These are phyloP conservation scores for Oreohelix idahoensis DNA, from an alignment of 1,140 invertebrate genomes.

Conservation along the genomic window DNA sequence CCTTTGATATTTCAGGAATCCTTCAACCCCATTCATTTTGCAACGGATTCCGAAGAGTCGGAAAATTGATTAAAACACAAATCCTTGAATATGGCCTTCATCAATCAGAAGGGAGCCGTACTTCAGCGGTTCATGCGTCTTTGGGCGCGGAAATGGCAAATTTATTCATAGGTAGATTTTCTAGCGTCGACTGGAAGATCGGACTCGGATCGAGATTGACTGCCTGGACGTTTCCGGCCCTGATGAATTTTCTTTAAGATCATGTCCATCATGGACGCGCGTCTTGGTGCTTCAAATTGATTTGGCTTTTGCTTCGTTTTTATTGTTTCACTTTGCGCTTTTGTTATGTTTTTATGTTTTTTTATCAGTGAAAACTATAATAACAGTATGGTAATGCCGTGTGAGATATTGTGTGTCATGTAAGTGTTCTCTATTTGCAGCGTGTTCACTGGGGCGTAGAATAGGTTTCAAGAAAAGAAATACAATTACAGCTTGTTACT, in stretches of 20 bases:
- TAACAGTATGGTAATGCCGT: not conserved
- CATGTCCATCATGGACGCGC: conserved; percentile 9
- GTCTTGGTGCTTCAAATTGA: conserved; percentile 29
- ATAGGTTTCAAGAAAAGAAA: no score
- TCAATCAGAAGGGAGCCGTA: conserved; percentile 8
- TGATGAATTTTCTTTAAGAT: conserved; percentile 21
- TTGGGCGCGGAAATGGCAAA: conserved; percentile 32
- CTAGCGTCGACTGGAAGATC: conserved; percentile 3
- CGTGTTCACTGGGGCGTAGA: no score
- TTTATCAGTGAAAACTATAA: not conserved
- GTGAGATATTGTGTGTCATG: not conserved
- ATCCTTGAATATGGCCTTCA: conserved; percentile 34
- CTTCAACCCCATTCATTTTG: conserved; percentile 33
- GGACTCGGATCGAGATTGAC: not conserved
- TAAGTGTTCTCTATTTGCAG: not conserved
- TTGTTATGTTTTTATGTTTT: conserved; percentile 20
- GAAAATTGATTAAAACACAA: conserved; percentile 39
- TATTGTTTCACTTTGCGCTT: not conserved
- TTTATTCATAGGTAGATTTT: conserved; percentile 41
- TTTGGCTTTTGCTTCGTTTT: conserved; percentile 23
- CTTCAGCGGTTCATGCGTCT: conserved; percentile 14
- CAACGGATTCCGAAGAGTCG: conserved; percentile 17
- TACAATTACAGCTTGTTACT: no score
- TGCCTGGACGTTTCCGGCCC: conserved; percentile 9
- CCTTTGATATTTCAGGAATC: not conserved